These are phyloP conservation scores for Drosophila affinis DNA, from an alignment of 2,888 invertebrate species.

Conservation along the genomic window DNA sequence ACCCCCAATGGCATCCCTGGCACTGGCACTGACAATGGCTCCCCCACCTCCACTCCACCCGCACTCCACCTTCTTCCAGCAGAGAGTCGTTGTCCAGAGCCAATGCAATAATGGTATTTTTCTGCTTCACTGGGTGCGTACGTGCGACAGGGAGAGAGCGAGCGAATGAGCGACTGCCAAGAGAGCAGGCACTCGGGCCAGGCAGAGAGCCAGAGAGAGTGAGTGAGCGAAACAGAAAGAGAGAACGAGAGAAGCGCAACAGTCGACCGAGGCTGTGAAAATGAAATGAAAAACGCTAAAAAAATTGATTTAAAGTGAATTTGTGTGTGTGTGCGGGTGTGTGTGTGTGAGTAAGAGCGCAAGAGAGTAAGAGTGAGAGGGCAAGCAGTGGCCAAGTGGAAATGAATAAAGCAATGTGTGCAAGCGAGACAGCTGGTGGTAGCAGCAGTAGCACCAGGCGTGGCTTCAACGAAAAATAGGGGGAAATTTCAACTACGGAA, in stretches of 20 bases:
- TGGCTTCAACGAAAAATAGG: conserved; percentile 67
- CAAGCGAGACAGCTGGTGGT: conserved; percentile 44
- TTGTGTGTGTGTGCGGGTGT: conserved; percentile 47
- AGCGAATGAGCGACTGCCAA: conserved; percentile 13
- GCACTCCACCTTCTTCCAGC: conserved; percentile 1
- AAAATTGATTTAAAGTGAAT: conserved; percentile 79
- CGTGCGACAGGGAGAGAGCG: conserved; percentile 19
- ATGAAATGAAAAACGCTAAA: conserved; percentile 78
- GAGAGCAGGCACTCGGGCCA: conserved; percentile 10
- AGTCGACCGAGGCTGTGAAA: conserved; percentile 63
- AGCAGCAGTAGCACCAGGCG: conserved; percentile 49
- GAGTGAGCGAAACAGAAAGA: conserved; percentile 21
- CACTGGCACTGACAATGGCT: conserved; percentile 22
- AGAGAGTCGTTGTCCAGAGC: conserved; percentile 4
- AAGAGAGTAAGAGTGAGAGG: conserved; percentile 10
- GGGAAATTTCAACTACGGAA: conserved; percentile 68
- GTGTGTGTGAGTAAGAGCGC: background rate
- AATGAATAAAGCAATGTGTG: background rate
- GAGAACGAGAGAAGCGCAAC: conserved; percentile 63
- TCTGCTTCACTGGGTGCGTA: conserved; percentile 63
- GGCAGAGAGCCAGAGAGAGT: conserved; percentile 13
- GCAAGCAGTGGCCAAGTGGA: background rate
- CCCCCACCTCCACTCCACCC: conserved; percentile 10
- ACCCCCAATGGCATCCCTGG: conserved; percentile 17
- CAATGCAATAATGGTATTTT: conserved; percentile 74